A percentile compares a stretch with the other conserved stretches of the same genome.
phyloP scores from a whole-genome alignment of 2,888 invertebrate genomes.

The Embidobia sp. region DNA sequence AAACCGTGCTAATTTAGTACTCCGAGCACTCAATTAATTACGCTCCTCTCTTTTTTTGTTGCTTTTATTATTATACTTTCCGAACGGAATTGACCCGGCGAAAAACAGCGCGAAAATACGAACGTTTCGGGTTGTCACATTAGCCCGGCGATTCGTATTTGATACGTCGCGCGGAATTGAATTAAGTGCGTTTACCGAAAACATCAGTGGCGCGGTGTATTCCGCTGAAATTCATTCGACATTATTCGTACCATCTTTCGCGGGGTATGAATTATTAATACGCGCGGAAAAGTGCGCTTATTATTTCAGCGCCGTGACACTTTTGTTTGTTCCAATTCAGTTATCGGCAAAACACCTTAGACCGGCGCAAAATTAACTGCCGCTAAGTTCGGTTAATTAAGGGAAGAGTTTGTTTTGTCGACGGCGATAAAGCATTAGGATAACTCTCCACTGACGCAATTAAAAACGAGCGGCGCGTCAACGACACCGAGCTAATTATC shows the following conservation, averaged over 20 bases:
- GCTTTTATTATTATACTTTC: conserved; percentile 9
- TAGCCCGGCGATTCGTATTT: conserved; percentile 31
- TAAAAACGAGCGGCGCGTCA: too few relatives aligned
- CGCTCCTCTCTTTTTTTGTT: conserved; percentile 18
- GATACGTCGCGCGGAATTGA: conserved; percentile 34
- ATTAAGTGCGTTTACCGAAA: conserved; percentile 26
- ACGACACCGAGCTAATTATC: not conserved
- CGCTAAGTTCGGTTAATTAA: conserved; percentile 9
- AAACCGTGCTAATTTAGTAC: conserved; percentile 51
- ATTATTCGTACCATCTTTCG: conserved; percentile 1
- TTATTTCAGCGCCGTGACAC: not conserved
- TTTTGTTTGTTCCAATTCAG: not conserved
- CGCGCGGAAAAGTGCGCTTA: not conserved
- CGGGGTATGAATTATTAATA: not conserved
- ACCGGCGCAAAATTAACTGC: not conserved
- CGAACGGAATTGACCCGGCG: conserved; percentile 37
- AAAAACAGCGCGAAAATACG: conserved; percentile 28
- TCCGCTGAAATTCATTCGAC: conserved; percentile 2
- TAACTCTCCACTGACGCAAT: not conserved
- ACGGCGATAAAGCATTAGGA: not conserved
- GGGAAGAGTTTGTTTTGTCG: not conserved
- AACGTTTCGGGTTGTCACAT: conserved; percentile 32
- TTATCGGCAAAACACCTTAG: not conserved
- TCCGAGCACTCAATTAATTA: conserved; percentile 53
- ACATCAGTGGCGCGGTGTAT: not conserved